Evolutionary conservation across 2,113 vertebrate species (phyloP).

Genomic region (Felis chaus): DNA sequence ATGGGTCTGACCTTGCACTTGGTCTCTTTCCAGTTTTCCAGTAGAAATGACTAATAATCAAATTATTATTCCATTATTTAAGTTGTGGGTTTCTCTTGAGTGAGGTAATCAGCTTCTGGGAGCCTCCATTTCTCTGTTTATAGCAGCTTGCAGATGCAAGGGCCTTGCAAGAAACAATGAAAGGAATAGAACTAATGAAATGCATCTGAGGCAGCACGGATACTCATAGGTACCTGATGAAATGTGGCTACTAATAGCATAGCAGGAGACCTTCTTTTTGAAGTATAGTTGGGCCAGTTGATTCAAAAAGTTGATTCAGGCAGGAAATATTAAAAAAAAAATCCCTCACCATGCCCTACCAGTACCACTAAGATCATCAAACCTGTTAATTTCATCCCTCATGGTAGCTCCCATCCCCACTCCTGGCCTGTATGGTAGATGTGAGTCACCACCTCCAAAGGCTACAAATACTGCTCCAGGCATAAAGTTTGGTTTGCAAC

Average conservation of each 20-base stretch:
- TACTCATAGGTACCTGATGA: background rate
- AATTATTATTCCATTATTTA: conserved; percentile 8
- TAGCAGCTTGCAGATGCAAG: background rate
- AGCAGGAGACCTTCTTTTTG: background rate
- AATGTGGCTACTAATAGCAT: background rate
- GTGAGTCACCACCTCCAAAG: background rate
- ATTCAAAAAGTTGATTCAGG: background rate
- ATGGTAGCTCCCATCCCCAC: background rate
- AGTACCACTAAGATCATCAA: background rate
- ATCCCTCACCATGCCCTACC: background rate
- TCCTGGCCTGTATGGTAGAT: background rate
- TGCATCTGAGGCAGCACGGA: background rate
- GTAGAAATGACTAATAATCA: background rate
- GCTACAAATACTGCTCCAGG: conserved; percentile 16
- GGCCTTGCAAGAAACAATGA: background rate
- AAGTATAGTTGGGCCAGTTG: background rate
- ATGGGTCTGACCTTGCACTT: background rate
- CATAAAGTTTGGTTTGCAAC: background rate
- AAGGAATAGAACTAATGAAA: conserved; percentile 6
- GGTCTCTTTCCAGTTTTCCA: background rate
- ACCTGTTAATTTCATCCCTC: background rate
- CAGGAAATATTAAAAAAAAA: background rate
- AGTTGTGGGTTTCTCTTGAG: background rate
- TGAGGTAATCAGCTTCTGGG: background rate
- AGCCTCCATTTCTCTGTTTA: background rate